Base-by-base conservation (phyloP, 1,140 invertebrate species). In the Apis laboriosa region DNA sequence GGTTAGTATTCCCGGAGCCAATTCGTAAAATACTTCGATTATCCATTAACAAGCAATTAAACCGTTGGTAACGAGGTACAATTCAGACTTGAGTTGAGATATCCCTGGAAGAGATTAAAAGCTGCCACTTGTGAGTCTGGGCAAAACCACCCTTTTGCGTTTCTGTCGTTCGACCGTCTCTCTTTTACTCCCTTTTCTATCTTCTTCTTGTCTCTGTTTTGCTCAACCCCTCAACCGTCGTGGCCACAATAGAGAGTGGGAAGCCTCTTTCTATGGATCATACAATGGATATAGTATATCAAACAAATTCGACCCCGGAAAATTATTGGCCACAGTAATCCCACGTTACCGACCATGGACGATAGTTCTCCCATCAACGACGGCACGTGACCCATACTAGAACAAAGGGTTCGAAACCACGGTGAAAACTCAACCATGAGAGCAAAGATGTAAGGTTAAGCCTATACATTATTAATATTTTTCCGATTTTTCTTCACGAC, bases 271-370 rank as follows among this genome's bases (percentile, higher is more conserved):
- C 88, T 88, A 74, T 84, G 85, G 80, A 85, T 87, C 89, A 80
- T 88, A 92, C 91, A 92, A 92, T 92, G 85, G 91, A 89, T 92
- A 92, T 91, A 92, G 90, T 92, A 92, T 92, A 92, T 92, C 91
- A 92, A 92, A 92, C 91, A 91, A 92, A 91, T 91, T 92, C 82
- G 87, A 90, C 86, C 84, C 83, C 90, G 91, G 64, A 83, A 85
- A 92, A 92, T 88, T 92, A 90, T 92, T 92, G 91, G 87, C 91
- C 88, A 56, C 72, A 78, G 28, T 90, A 90, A 92, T 91, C 87
- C 85, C 86, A 88, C 86, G 84, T 89, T 83, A 72, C 80, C 85
- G 76, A 73, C 77, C 63, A 60, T 43, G 74, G 91, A 91, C 91
- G 90, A 92, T 89, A 89, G 68, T 92, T 92, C 83, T 84, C 19